Percentiles rank a stretch among this genome's conserved stretches.
Evolutionary conservation across 2,888 invertebrate species (phyloP).

Genomic region (Hofmannophila pseudospretella): DNA sequence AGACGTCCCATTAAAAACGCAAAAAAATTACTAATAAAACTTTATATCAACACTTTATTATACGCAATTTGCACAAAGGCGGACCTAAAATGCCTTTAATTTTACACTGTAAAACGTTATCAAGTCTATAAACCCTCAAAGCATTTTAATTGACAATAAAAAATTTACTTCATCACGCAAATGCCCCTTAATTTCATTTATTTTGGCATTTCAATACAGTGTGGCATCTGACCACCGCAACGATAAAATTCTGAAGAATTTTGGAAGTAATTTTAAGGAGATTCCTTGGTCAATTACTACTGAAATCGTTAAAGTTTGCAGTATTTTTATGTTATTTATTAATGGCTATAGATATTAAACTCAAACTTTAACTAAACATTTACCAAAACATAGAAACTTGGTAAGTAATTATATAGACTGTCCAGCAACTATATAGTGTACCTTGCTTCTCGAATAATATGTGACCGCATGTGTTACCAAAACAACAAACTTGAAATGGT

Average conservation of each 20-base stretch:
- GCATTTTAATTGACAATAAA: slow-evolving; percentile 39
- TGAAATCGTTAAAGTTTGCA: no score
- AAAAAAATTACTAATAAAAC: slow-evolving; percentile 4
- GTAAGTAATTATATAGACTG: no score
- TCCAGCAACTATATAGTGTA: no score
- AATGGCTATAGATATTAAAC: no score
- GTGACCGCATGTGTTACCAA: no score
- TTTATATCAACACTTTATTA: slow-evolving; percentile 4
- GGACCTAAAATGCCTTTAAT: slow-evolving; percentile 21
- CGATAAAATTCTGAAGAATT: slow-evolving; percentile 1
- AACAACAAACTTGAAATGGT: no score
- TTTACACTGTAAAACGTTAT: slow-evolving; percentile 37
- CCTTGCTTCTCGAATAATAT: no score
- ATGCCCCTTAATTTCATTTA: slow-evolving; percentile 1
- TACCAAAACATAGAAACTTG: no score
- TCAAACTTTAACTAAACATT: no score
- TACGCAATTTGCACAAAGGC: slow-evolving; percentile 7
- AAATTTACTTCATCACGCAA: slow-evolving; percentile 8
- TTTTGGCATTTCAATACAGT: slow-evolving; percentile 3
- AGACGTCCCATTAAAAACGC: background rate
- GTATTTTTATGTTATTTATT: no score
- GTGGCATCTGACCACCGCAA: background rate
- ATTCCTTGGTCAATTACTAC: no score
- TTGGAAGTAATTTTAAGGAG: no score
- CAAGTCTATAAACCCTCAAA: slow-evolving; percentile 28